phyloP scores from a whole-genome alignment of 2,888 invertebrate species.

The Sesia bembeciformis region DNA sequence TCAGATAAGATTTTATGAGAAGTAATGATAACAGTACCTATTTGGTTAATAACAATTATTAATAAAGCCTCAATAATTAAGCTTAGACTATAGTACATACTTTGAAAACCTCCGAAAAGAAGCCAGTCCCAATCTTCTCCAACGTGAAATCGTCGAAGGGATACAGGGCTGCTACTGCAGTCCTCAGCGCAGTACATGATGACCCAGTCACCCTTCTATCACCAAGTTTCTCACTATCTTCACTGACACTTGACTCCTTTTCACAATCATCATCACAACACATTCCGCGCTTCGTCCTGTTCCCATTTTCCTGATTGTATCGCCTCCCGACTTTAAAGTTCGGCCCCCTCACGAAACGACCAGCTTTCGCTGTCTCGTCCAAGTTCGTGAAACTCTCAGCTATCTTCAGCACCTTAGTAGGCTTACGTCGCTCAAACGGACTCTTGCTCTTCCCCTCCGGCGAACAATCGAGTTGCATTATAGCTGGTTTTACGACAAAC shows the following conservation, averaged over 20 bases:
- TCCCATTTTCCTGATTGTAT: conserved; percentile 37
- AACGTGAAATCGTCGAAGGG: conserved; percentile 94
- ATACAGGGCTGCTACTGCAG: conserved; percentile 93
- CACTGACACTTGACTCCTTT: conserved; percentile 68
- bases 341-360: conserved; percentile 60
- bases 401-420: conserved; percentile 68
- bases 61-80: too few species aligned
- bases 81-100: conserved; percentile 72
- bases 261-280: conserved; percentile 64
- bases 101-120: conserved; percentile 98
- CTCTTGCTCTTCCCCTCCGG: conserved; percentile 41
- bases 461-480: conserved; percentile 66
- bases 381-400: conserved; percentile 71
- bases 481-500: conserved; percentile 34
- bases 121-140: conserved; percentile 95
- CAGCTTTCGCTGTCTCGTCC: conserved; percentile 63
- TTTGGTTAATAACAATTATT: too few species aligned
- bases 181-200: conserved; percentile 91
- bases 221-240: conserved; percentile 60
- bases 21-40: too few species aligned
- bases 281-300: conserved; percentile 53
- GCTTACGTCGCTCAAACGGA: conserved; percentile 64
- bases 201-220: conserved; percentile 63
- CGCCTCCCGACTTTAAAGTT: conserved; percentile 53
- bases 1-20: too few species aligned